Evolutionary conservation across 2,797 vertebrate species (phyloP).

Genomic region (Florisuga fusca): DNA sequence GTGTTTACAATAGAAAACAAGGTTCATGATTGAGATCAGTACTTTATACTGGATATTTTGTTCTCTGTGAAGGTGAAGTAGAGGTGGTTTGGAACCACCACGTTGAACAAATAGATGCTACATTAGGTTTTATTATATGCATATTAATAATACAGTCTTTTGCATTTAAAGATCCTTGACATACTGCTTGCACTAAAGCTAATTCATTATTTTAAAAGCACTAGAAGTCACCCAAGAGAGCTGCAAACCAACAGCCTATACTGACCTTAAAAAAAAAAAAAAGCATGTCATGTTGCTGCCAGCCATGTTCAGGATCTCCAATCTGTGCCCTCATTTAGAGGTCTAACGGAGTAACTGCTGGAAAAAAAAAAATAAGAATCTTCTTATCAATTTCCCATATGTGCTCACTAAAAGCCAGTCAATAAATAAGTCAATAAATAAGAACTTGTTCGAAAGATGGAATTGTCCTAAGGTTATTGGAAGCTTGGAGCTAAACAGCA

Average conservation of each 20-base stretch:
- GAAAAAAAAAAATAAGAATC: conserved; percentile 28
- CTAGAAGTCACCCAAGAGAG: neutral
- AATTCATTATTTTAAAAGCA: neutral
- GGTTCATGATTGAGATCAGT: neutral
- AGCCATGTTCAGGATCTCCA: neutral
- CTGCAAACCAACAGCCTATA: neutral
- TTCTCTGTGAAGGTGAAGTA: neutral
- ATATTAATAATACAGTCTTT: neutral
- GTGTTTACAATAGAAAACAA: conserved; percentile 73
- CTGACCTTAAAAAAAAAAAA: neutral
- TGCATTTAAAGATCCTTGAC: neutral
- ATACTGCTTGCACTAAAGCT: neutral
- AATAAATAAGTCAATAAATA: conserved; percentile 12
- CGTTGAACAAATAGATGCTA: neutral
- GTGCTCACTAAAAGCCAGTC: conserved; percentile 6
- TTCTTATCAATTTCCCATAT: neutral
- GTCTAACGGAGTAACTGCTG: neutral
- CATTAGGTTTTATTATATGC: neutral
- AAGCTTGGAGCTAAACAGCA: neutral
- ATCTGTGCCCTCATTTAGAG: neutral
- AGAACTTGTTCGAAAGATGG: neutral
- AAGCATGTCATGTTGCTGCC: neutral
- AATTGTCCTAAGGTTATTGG: neutral
- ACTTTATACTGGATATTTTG: neutral
- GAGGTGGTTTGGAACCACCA: neutral